These are phyloP conservation scores for Choreutis nemorana DNA, from an alignment of 2,888 invertebrate species.

Conservation along the genomic window DNA sequence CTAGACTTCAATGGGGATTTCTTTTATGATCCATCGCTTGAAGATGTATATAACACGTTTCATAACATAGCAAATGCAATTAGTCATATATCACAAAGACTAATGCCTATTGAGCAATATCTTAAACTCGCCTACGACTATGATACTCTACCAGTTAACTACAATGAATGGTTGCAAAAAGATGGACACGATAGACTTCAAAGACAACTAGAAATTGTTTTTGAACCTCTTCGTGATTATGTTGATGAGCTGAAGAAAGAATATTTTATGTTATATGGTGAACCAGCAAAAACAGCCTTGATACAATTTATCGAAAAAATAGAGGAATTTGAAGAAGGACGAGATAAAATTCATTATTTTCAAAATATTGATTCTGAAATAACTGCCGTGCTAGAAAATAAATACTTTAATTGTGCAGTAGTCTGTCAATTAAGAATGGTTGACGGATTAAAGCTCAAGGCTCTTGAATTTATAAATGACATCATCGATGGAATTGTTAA, in stretches of 20 bases:
- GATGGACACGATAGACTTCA: conserved; percentile 61
- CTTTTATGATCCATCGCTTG: conserved; percentile 66
- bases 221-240: conserved; percentile 65
- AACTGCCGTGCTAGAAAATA: conserved; percentile 69
- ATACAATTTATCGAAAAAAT: conserved; percentile 53
- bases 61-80: conserved; percentile 66
- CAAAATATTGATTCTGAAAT: conserved; percentile 68
- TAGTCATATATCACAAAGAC: conserved; percentile 60
- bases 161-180: conserved; percentile 64
- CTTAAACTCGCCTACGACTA: conserved; percentile 40
- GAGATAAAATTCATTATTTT: conserved; percentile 68
- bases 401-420: conserved; percentile 72
- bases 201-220: conserved; percentile 58
- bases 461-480: conserved; percentile 64
- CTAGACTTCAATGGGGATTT: conserved; percentile 64
- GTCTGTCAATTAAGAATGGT: conserved; percentile 72
- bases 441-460: conserved; percentile 65
- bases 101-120: conserved; percentile 66
- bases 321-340: conserved; percentile 66
- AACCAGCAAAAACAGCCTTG: conserved; percentile 48
- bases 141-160: conserved; percentile 63
- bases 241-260: conserved; percentile 54
- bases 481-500: conserved; percentile 71
- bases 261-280: conserved; percentile 66
- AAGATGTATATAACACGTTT: conserved; percentile 64